Evolutionary conservation across 2,797 vertebrate species (phyloP), one percentile per base, ranked within the genome.

Genomic region (Scolopax bukidnonensis): DNA sequence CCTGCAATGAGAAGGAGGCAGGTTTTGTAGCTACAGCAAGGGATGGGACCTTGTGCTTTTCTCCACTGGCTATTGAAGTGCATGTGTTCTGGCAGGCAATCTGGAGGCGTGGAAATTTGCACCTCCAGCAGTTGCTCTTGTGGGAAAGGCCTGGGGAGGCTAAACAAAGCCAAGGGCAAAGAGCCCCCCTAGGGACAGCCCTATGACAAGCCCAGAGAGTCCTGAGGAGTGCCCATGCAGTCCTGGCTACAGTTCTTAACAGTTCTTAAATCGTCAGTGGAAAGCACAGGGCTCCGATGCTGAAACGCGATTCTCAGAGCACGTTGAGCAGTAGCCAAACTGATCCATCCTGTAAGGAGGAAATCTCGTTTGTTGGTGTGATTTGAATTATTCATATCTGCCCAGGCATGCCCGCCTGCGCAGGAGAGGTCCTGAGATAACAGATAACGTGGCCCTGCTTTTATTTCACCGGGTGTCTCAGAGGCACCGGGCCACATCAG

Each of bases 181-280:
- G 40, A 77, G 10, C 11, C 17, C 40, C 33, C 6, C 41, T 6
- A 79, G 40, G 15, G 27, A n/a, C 41, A 73, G 32, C 41, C 13
- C 36, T 43, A 3, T 28, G 56, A 40, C 9, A 28, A 79, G 59
- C 23, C n/a, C 18, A 28, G 50, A 27, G 47, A 68, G 23, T 32
- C 20, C 67, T 57, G 33, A 11, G 61, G 25, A 81, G 38, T 33
- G 33, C 12, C 36, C 1, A 0, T 0, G 0, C 12, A 24, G 63
- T 7, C 41, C 8, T 54, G 47, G 28, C 41, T 82, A 67, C 15
- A 41, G 40, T 48, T 43, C 43, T 43, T 43, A 43, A 43, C 43
- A 43, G 43, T 43, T 43, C 45, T 64, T 38, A 16, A 15, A 5
- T 64, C 0, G 2, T 38, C 64, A 50, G 10, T 36, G 57, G 74